These are phyloP conservation scores for Tolypeutes matacus DNA, from an alignment of 2,797 vertebrate genomes.

Conservation along the genomic window DNA sequence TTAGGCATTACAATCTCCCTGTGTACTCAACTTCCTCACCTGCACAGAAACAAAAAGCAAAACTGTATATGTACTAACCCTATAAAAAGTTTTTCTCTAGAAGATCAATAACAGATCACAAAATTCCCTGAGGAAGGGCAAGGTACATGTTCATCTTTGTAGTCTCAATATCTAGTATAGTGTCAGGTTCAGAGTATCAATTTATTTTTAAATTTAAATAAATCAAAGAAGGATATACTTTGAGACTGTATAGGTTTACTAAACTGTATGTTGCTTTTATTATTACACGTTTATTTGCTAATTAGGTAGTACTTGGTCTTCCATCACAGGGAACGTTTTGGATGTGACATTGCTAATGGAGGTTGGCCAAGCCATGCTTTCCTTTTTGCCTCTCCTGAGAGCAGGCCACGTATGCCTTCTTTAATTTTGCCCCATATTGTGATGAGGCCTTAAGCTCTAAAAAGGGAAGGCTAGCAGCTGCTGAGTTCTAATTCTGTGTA, in stretches of 20 bases:
- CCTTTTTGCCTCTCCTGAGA: conserved; percentile 29
- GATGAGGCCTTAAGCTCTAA: conserved; percentile 1
- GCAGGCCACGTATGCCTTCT: conserved; percentile 18
- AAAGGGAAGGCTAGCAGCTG: conserved; percentile 51
- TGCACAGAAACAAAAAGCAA: neutral
- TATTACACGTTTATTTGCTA: conserved; percentile 31
- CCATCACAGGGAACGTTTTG: neutral
- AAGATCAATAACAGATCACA: neutral
- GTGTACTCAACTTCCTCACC: neutral
- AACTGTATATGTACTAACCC: neutral
- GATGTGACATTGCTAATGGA: neutral
- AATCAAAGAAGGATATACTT: conserved; percentile 35
- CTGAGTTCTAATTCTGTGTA: conserved; percentile 62
- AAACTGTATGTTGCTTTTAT: conserved; percentile 6
- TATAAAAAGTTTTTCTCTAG: neutral
- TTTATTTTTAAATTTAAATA: conserved; percentile 52
- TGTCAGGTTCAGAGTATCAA: neutral
- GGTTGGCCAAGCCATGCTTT: neutral
- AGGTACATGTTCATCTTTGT: neutral
- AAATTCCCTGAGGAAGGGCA: neutral
- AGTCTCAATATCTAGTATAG: neutral
- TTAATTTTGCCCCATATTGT: conserved; percentile 60
- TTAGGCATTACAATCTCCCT: neutral
- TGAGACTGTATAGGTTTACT: conserved; percentile 40
- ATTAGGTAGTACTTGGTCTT: neutral